Conservation (phyloP, 2,888 invertebrate genomes). For the Andrena bicolor region DNA sequence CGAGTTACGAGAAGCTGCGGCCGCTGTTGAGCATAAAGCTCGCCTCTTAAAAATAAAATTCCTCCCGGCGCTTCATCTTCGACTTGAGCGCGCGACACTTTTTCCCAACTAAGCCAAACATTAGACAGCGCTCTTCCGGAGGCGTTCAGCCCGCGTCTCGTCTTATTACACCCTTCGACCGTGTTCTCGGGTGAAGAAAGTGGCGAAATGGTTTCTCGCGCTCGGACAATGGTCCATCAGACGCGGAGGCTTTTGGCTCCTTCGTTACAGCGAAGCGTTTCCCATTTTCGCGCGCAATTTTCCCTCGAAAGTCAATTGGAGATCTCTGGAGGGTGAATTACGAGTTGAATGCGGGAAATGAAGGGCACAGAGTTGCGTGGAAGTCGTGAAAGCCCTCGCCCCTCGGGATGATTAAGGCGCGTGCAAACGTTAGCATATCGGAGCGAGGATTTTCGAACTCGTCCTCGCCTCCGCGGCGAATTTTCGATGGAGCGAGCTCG, state of each 20-base stretch:
- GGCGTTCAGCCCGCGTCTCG: no score
- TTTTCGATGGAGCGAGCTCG: constrained; percentile 21
- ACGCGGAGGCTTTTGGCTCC: not conserved
- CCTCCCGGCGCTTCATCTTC: no score
- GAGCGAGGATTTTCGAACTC: not conserved
- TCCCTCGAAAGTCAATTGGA: not conserved
- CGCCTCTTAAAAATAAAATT: not conserved
- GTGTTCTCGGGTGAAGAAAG: not conserved
- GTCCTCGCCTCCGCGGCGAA: constrained; percentile 12
- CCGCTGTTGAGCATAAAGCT: no score
- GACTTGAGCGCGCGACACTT: no score
- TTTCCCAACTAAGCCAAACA: no score
- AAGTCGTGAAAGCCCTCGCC: not conserved
- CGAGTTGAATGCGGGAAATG: constrained; percentile 7
- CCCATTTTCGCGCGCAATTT: not conserved
- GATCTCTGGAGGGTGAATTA: not conserved
- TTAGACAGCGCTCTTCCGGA: no score
- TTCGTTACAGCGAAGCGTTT: not conserved
- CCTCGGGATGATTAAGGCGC: not conserved
- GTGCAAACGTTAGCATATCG: constrained; percentile 19
- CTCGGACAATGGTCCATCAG: not conserved
- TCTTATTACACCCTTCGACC: not conserved
- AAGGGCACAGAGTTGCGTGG: not conserved
- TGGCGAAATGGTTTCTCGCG: not conserved
- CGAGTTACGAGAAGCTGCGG: not conserved